These are phyloP conservation scores for Prunella himalayana DNA, from an alignment of 2,113 vertebrate genomes.

Conservation along the genomic window DNA sequence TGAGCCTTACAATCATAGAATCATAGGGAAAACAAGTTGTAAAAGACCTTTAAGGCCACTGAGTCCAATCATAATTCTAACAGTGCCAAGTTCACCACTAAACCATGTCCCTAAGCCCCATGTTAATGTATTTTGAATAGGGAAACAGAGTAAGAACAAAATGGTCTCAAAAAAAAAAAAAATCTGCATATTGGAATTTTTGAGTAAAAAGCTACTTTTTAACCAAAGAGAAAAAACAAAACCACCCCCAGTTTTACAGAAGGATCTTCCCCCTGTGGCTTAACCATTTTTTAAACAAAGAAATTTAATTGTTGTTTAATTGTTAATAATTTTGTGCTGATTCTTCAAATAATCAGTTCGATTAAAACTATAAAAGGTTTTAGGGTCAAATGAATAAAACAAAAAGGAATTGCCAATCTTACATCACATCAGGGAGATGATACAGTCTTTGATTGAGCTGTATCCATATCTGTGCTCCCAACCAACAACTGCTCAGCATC, in stretches of 20 bases:
- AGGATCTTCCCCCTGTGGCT: not conserved
- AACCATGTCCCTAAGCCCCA: not conserved
- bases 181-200: not conserved
- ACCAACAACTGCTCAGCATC: not conserved
- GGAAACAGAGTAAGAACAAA: not conserved
- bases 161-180: not conserved
- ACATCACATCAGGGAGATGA: rapidly evolving
- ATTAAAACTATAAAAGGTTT: not conserved
- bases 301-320: not conserved
- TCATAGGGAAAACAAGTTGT: not conserved
- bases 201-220: not conserved
- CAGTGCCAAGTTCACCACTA: not conserved
- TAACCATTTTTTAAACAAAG: not conserved
- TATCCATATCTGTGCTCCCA: not conserved
- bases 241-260: not conserved
- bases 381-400: not conserved
- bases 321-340: not conserved
- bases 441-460: not conserved
- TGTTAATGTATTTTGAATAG: not conserved
- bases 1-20: not conserved
- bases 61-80: not conserved
- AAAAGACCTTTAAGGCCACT: not conserved
- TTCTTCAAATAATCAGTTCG: not conserved
- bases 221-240: not conserved
- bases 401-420: not conserved